Evolutionary conservation across 1,140 invertebrate species (phyloP).

Genomic region (Phymastichus coffea): DNA sequence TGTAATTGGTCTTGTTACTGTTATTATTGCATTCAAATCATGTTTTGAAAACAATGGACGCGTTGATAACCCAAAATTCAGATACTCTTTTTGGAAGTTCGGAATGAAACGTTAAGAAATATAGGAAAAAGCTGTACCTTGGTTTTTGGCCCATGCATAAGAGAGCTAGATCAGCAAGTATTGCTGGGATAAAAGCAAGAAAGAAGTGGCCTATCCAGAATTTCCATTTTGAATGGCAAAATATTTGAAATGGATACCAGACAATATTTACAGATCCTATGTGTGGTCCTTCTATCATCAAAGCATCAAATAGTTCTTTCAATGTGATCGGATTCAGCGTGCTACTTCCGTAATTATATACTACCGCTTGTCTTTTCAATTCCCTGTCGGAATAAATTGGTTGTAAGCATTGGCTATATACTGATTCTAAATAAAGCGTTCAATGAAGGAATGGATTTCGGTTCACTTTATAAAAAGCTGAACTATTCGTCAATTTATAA

Average conservation of each 20-base stretch:
- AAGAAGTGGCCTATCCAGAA: constrained; percentile 44
- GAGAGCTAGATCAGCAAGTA: constrained; percentile 58
- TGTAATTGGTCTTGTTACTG: too few relatives aligned
- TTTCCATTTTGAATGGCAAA: constrained; percentile 32
- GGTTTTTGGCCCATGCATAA: constrained; percentile 61
- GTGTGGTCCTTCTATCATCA: constrained; percentile 38
- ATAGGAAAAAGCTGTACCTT: constrained; percentile 62
- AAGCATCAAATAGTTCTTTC: constrained; percentile 54
- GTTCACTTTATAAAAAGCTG: too few relatives aligned
- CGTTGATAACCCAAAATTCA: too few relatives aligned
- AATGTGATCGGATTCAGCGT: constrained; percentile 65
- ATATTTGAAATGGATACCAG: constrained; percentile 28
- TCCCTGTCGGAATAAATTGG: too few relatives aligned
- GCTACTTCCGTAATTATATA: constrained; percentile 72
- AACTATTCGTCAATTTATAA: too few relatives aligned
- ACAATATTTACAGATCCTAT: constrained; percentile 16
- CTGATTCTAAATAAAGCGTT: too few relatives aligned
- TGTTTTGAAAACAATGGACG: too few relatives aligned
- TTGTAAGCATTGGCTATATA: too few relatives aligned
- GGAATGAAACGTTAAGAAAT: too few relatives aligned
- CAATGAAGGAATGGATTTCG: too few relatives aligned
- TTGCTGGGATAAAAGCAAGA: constrained; percentile 63
- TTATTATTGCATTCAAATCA: too few relatives aligned
- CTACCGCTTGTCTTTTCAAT: constrained; percentile 39
- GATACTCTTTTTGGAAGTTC: too few relatives aligned